These are phyloP conservation scores for Pica pica DNA, from an alignment of 2,113 vertebrate species.

Conservation along the genomic window DNA sequence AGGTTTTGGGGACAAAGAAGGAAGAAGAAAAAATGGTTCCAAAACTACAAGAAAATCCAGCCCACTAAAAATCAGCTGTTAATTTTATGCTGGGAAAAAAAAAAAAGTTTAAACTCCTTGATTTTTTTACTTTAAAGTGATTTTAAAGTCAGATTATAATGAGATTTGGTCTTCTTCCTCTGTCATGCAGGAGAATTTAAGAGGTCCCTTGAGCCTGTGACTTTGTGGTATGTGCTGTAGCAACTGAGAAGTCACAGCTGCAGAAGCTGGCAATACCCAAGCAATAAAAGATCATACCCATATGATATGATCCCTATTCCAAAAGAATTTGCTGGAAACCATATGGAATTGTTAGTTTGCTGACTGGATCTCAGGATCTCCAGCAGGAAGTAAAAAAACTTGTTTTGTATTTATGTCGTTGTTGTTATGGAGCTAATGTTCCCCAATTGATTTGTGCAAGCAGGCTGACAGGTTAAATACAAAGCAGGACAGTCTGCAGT, in stretches of 20 bases:
- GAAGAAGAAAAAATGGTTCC: background rate
- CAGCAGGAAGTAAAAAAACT: background rate
- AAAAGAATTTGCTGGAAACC: background rate
- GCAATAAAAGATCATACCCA: background rate
- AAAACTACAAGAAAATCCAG: background rate
- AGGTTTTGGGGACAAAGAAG: background rate
- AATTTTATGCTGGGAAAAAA: background rate
- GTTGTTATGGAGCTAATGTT: background rate
- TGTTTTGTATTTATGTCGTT: background rate
- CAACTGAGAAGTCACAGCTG: background rate
- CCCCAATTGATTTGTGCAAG: background rate
- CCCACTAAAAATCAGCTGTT: background rate
- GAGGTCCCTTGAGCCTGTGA: background rate
- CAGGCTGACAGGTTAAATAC: background rate
- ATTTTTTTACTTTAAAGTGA: background rate
- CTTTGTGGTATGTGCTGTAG: background rate
- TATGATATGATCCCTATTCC: background rate
- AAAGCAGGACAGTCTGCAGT: background rate
- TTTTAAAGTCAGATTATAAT: background rate
- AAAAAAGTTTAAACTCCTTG: fast-evolving
- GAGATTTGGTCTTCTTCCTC: background rate
- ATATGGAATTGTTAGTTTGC: background rate
- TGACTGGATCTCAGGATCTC: background rate
- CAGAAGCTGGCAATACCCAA: background rate
- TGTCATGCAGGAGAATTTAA: background rate